Evolutionary conservation across 1,140 invertebrate species (phyloP).

Genomic region (Anagrus nilaparvatae): DNA sequence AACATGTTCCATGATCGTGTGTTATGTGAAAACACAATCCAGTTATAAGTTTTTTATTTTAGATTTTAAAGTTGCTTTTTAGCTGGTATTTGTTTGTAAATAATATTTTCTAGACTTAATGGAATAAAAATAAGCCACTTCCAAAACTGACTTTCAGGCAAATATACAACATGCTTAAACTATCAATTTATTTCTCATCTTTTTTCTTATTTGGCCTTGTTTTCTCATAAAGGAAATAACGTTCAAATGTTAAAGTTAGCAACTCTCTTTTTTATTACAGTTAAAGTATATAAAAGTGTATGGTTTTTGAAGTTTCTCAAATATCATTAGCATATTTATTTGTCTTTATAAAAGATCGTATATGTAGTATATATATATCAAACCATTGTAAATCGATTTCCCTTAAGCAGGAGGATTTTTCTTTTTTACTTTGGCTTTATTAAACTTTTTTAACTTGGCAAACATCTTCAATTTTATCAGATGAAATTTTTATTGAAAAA

Average conservation of each 20-base stretch:
- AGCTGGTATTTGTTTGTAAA: no score
- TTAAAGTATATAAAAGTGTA: slow-evolving; percentile 29
- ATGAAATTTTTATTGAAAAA: slow-evolving; percentile 1
- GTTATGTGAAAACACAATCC: no score
- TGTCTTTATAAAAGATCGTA: slow-evolving; percentile 34
- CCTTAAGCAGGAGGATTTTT: slow-evolving; percentile 16
- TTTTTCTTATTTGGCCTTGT: no score
- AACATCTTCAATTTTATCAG: slow-evolving; percentile 2
- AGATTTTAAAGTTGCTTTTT: no score
- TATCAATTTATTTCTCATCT: no score
- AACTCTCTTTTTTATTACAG: slow-evolving; percentile 28
- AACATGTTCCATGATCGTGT: no score
- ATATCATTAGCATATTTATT: slow-evolving; percentile 40
- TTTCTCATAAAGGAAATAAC: no score
- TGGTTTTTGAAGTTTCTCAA: slow-evolving; percentile 34
- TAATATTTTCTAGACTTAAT: no score
- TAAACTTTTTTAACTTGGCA: not conserved
- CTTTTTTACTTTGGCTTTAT: slow-evolving; percentile 18
- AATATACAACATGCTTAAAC: no score
- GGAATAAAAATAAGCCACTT: no score
- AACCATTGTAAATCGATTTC: slow-evolving; percentile 26
- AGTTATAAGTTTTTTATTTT: no score
- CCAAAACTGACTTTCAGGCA: no score
- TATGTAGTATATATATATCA: slow-evolving; percentile 27
- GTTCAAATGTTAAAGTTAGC: slow-evolving; percentile 26